These are phyloP conservation scores for Ochotona princeps DNA, from an alignment of 2,113 vertebrate species.

Conservation along the genomic window DNA sequence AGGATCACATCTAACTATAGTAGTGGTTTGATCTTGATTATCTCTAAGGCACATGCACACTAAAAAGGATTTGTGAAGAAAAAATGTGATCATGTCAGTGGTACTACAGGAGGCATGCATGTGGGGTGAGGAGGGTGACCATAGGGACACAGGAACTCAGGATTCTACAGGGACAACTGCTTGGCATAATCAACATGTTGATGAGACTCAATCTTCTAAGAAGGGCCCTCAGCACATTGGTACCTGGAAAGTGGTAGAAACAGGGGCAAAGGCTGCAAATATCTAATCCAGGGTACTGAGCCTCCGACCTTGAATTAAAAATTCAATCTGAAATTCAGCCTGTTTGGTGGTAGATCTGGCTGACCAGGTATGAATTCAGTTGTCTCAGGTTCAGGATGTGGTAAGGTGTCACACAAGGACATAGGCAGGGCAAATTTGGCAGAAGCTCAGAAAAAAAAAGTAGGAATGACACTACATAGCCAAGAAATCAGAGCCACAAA, in stretches of 20 bases:
- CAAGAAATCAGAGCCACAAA: slow-evolving; percentile 53
- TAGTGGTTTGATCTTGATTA: too few relatives aligned
- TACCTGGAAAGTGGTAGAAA: neutral
- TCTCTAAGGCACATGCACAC: too few relatives aligned
- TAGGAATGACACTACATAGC: neutral
- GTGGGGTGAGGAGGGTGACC: neutral
- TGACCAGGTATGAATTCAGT: neutral
- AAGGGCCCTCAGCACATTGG: neutral
- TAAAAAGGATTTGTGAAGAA: too few relatives aligned
- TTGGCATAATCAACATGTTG: neutral
- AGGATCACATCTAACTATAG: too few relatives aligned
- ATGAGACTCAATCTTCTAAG: neutral
- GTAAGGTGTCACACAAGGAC: neutral
- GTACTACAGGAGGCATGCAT: neutral
- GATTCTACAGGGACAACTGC: neutral
- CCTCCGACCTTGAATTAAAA: neutral
- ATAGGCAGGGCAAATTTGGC: neutral
- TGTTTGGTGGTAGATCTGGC: neutral
- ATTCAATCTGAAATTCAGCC: neutral
- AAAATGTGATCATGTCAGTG: neutral
- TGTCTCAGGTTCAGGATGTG: neutral
- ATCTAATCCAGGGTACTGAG: neutral
- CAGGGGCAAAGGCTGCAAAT: neutral
- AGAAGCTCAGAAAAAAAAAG: neutral
- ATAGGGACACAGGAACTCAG: neutral